Base-by-base conservation (phyloP, 1,140 invertebrate genomes). In the Daktulosphaira vitifoliae region DNA sequence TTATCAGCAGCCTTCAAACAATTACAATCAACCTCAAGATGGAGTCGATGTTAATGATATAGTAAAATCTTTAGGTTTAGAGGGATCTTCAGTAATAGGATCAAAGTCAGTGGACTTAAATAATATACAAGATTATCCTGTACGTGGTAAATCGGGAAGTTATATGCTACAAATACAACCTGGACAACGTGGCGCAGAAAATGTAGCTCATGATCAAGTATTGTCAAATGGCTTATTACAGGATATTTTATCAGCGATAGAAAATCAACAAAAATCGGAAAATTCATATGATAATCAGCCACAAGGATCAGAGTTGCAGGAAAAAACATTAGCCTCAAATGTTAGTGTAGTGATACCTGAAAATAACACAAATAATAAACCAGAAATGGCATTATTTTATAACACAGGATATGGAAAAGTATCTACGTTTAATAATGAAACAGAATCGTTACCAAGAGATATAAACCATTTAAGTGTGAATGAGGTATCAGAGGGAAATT, bases 141-240 rank as follows among this genome's bases (percentile, higher is more conserved):
- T 82, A 20, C 80, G 81, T 71, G 82, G 81, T 1, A 59, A 56
- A 26, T 44, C 15, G 8, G 66, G 66, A 5, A 66, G 39, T 20
- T 89, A 88, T 68, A 84, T 82, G 1, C 72, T 88, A 8, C 85
- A 89, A 73, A 88, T 88, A 51, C 86, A 87, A 68, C 75, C 81
- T 2, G 71, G 71, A 15, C 51, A 54, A 33, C 66, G 67, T 26
- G 70, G 70, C 15, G 78, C 81, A 1, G 76, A 80, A 37, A 73
- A 71, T 22, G 71, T 66, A n/a, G 74, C 76, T 5, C 87, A 89
- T 68, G 84, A 87, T 23, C 84, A 88, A 70, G 79, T 90, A 1
- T 72, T 90, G 11, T 88, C 85, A 0, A 82, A 89, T 71, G 87
- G 85, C 4, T 76, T 90, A 0, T 73, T 90, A 5, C 86, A 89